Percentiles rank a stretch among this genome's conserved stretches.
Conservation (phyloP, 2,888 invertebrate species). For the Acronicta aceris region DNA sequence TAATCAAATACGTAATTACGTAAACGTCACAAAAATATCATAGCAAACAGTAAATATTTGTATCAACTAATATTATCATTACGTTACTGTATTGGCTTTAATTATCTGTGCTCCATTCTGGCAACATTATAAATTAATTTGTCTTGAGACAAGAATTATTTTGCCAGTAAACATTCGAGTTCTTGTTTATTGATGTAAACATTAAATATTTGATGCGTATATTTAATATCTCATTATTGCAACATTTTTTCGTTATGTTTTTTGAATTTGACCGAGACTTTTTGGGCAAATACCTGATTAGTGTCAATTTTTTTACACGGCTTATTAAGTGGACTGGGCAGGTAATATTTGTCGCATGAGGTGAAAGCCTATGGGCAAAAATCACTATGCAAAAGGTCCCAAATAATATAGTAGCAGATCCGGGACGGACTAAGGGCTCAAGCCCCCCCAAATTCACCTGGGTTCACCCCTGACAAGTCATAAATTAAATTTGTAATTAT, state of each 20-base stretch:
- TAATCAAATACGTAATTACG: slow-evolving; percentile 6
- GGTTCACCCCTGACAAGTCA: too few relatives aligned
- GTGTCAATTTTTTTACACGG: too few relatives aligned
- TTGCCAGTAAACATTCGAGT: slow-evolving; percentile 75
- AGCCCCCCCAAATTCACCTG: too few relatives aligned
- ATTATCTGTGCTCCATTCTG: slow-evolving; percentile 75
- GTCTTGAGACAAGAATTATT: slow-evolving; percentile 80
- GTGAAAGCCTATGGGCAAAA: too few relatives aligned
- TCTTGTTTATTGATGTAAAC: slow-evolving; percentile 78
- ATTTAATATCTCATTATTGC: slow-evolving; percentile 47
- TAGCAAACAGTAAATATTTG: slow-evolving; percentile 60
- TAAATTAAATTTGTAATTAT: too few relatives aligned
- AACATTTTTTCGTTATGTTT: slow-evolving; percentile 36
- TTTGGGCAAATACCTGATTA: slow-evolving; percentile 16
- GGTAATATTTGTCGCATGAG: too few relatives aligned
- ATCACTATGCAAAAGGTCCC: too few relatives aligned
- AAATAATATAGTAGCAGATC: too few relatives aligned
- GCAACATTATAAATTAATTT: slow-evolving; percentile 82
- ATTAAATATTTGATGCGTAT: slow-evolving; percentile 79
- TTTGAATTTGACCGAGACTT: slow-evolving; percentile 34
- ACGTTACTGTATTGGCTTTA: slow-evolving; percentile 68
- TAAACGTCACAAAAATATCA: slow-evolving; percentile 39
- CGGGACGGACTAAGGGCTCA: too few relatives aligned
- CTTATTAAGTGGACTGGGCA: too few relatives aligned
- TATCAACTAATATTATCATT: slow-evolving; percentile 59